These are phyloP conservation scores for Psettodes erumei DNA, from an alignment of 2,113 vertebrate species.

Conservation along the genomic window DNA sequence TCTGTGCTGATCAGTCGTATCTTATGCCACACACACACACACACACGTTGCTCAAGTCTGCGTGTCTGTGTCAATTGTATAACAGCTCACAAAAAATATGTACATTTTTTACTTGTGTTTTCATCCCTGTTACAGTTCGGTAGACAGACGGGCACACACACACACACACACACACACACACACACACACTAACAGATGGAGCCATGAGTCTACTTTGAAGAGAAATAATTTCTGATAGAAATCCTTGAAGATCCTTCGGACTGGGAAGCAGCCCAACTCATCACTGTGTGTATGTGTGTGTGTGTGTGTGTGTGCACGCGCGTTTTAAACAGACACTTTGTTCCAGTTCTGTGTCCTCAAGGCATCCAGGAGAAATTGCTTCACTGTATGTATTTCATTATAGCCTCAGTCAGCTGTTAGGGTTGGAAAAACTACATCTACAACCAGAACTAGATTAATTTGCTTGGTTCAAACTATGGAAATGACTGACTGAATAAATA, in stretches of 20 bases:
- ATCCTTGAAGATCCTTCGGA: constrained; percentile 61
- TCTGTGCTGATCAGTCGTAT: background rate
- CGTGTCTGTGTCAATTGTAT: background rate
- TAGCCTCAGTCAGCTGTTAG: constrained; percentile 28
- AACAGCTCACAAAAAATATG: constrained; percentile 4
- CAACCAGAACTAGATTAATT: constrained; percentile 7
- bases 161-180: constrained; percentile 32
- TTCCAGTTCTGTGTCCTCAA: constrained; percentile 69
- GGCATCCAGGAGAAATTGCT: constrained; percentile 76
- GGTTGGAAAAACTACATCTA: constrained; percentile 30
- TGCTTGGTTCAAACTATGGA: background rate
- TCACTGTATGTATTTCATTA: constrained; percentile 52
- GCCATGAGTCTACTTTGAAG: constrained; percentile 46
- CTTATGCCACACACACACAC: no score
- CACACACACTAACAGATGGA: no score
- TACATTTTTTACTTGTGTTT: constrained; percentile 26
- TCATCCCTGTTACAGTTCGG: constrained; percentile 25
- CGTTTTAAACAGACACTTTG: constrained; percentile 21
- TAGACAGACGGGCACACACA: background rate
- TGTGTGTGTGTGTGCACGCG: constrained; percentile 26
- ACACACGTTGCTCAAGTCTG: background rate
- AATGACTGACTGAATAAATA: background rate
- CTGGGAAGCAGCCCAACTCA: constrained; percentile 51
- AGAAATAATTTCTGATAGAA: constrained; percentile 57
- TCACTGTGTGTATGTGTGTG: constrained; percentile 35